Conservation (phyloP, 30 jellyfish, hydroid and myxozoan genomes). For the Chrysaora quinquecirrha region DNA sequence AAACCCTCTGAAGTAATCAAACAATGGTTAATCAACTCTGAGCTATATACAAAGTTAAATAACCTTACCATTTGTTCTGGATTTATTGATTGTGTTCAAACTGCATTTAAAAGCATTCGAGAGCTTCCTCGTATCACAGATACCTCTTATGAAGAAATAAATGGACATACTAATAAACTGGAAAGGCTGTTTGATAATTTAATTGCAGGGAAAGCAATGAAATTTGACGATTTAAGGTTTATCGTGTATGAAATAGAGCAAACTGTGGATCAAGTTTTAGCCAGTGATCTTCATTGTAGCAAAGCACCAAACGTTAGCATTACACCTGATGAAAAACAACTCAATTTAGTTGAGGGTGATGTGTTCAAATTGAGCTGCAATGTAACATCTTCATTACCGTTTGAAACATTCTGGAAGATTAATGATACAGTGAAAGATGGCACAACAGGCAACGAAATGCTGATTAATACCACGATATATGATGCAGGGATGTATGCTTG, state of each 20-base stretch:
- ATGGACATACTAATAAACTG: neutral
- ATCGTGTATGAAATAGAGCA: neutral
- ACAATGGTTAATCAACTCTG: conserved; percentile 41
- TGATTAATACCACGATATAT: neutral
- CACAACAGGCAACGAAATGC: neutral
- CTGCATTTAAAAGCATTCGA: conserved; percentile 10
- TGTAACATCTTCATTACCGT: conserved; percentile 21
- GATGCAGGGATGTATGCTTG: conserved; percentile 14
- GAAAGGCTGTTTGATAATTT: neutral
- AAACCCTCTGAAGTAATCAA: neutral
- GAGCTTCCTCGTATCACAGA: neutral
- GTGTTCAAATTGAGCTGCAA: neutral
- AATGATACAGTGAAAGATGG: neutral
- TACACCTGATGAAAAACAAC: neutral
- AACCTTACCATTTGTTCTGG: conserved; percentile 26
- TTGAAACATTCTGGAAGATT: conserved; percentile 18
- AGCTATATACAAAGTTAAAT: conserved; percentile 19
- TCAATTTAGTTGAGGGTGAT: neutral
- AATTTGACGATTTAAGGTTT: neutral
- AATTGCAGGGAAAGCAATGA: neutral
- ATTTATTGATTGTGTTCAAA: conserved; percentile 24
- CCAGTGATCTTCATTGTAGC: neutral
- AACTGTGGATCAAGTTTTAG: neutral
- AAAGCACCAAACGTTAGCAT: neutral
- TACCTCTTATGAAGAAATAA: neutral